Base-by-base conservation (phyloP, 53 echinoderm and acorn worm genomes). In the Luidia sarsii region DNA sequence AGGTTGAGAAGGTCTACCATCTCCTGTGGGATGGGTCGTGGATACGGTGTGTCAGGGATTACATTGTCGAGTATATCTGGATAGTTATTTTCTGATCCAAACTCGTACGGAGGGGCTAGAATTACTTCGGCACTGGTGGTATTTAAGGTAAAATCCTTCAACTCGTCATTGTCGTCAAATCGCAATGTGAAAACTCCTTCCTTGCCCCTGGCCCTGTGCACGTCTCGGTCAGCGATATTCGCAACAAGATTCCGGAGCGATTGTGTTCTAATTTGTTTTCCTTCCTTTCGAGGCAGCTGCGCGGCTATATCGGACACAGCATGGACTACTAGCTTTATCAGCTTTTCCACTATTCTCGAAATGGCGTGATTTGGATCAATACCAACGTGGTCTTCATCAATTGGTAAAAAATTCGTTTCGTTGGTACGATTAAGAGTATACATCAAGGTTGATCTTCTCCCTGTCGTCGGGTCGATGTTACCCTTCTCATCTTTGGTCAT, bases 1-100 rank as follows among this genome's bases (percentile, higher is more conserved):
- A 68, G 30, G 2, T n/a, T 31, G 29, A 68, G 68, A 29, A 70
- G 51, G 25, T 8, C 32, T 2, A 32, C 33, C 1, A 50, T 70
- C 34, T 70, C 51, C 3, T 30, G 71, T 52, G 51, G 51, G 11
- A 31, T 2, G 32, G 46, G 46, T 15, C 46, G 55, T 38, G 16
- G 9, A 31, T 73, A 73, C 13, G 41, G 37, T 48, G 37, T 36
- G 50, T 64, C 64, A 19, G 81, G 67, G 33, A 80, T 48, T n/a
- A 83, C 83, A 36, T 71, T 71, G 19, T 83, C 83, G 18, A 83
- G 27, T 6, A 83, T 68, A 39, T 83, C 71, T 20, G 56, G 39
- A n/a, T 54, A 54, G 3, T 51, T 24, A 30, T 21, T 45, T 6
- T 38, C 46, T 18, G 27, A 18, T 41, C 80, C 80, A 46, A 63